These are phyloP conservation scores for Liodrosophila aerea DNA, from an alignment of 2,888 invertebrate species.

Conservation along the genomic window DNA sequence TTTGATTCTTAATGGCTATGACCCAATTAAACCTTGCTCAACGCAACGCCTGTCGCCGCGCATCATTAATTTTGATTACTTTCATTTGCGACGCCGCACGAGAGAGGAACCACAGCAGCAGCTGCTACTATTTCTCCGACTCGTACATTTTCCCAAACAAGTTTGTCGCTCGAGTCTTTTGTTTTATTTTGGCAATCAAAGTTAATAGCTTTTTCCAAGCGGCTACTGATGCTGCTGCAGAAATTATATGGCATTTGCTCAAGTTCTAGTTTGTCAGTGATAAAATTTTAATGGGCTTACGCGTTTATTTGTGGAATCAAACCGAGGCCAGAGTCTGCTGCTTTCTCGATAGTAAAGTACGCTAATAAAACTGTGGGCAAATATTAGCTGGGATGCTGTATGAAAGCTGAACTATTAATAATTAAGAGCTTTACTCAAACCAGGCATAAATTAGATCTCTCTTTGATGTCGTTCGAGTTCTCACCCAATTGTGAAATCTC, in stretches of 20 bases:
- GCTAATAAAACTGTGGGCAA: neutral
- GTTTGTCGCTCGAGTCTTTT: constrained; percentile 61
- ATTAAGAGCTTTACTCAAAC: too few relatives aligned
- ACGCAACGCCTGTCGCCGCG: constrained; percentile 52
- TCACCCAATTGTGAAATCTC: constrained; percentile 5
- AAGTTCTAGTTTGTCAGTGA: neutral
- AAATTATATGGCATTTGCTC: constrained; percentile 12
- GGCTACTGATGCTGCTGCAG: constrained; percentile 5
- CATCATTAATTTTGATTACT: constrained; percentile 73
- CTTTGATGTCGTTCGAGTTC: too few relatives aligned
- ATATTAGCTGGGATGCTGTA: neutral
- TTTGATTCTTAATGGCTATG: constrained; percentile 66
- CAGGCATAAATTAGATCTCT: too few relatives aligned
- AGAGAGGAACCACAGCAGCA: constrained; percentile 11
- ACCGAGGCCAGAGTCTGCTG: constrained; percentile 1
- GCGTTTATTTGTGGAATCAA: constrained; percentile 12
- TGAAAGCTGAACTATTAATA: too few relatives aligned
- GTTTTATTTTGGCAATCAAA: constrained; percentile 62
- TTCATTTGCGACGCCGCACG: constrained; percentile 63
- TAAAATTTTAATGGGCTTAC: neutral
- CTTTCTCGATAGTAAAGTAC: constrained; percentile 21
- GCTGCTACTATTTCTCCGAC: constrained; percentile 7
- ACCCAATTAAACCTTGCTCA: constrained; percentile 65
- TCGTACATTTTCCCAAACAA: constrained; percentile 20
- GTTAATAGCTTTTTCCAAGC: constrained; percentile 33